phyloP scores from a whole-genome alignment of 2,888 invertebrate species.

The Axea sp. region DNA sequence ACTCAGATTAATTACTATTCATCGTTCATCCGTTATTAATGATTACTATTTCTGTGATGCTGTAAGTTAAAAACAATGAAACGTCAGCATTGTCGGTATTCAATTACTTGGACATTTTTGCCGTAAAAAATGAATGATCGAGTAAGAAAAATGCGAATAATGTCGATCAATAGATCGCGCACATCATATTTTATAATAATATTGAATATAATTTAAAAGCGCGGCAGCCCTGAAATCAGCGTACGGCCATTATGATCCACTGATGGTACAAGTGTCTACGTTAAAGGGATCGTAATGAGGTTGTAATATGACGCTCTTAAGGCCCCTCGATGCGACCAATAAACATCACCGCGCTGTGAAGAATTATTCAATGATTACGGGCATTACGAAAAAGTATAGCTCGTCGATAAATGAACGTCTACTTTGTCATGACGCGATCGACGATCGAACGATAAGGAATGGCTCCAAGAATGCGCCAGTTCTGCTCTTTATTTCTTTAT shows the following conservation, averaged over 20 bases:
- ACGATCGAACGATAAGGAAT: conserved; percentile 34
- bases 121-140: conserved; percentile 7
- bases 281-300: conserved; percentile 63
- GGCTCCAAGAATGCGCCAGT: conserved; percentile 20
- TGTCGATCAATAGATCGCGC: conserved; percentile 42
- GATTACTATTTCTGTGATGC: too few relatives aligned
- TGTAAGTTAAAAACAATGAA: too few relatives aligned
- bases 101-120: too few relatives aligned
- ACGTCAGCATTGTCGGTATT: neutral
- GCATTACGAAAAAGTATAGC: conserved; percentile 47
- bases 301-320: conserved; percentile 63
- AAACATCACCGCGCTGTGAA: conserved; percentile 40
- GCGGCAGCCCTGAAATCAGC: conserved; percentile 29
- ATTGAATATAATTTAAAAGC: conserved; percentile 44
- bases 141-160: conserved; percentile 24
- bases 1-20: too few relatives aligned
- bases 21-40: too few relatives aligned
- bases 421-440: conserved; percentile 41
- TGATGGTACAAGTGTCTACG: conserved; percentile 26
- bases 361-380: conserved; percentile 60
- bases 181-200: conserved; percentile 49
- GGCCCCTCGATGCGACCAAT: conserved; percentile 50
- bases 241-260: conserved; percentile 20
- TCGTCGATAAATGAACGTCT: conserved; percentile 40
- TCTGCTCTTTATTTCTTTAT: conserved; percentile 42